Evolutionary conservation across 1,140 invertebrate species (phyloP).

Genomic region (Lucilia cuprina): DNA sequence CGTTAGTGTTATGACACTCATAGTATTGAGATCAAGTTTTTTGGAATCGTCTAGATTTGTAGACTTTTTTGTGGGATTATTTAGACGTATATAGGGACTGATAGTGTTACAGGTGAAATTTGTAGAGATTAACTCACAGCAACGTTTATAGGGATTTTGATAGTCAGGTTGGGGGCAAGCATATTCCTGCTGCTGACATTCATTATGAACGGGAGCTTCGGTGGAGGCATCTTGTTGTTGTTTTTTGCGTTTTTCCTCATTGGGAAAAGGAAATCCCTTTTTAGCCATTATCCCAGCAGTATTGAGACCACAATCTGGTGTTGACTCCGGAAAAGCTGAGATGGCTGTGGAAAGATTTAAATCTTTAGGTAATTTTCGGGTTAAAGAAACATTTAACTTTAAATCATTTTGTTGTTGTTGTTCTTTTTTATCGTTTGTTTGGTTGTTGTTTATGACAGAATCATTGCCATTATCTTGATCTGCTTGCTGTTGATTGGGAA

Average conservation of each 20-base stretch:
- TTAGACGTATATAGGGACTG: constrained; percentile 37
- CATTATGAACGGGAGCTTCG: constrained; percentile 21
- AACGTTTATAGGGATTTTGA: constrained; percentile 42
- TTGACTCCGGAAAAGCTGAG: neutral
- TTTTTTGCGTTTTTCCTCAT: neutral
- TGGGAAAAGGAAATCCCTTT: constrained; percentile 35
- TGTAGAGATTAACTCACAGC: constrained; percentile 32
- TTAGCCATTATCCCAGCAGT: constrained; percentile 34
- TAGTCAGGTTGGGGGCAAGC: neutral
- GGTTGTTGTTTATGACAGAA: neutral
- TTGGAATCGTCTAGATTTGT: neutral
- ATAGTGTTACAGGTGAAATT: constrained; percentile 39
- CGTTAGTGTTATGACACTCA: constrained; percentile 67
- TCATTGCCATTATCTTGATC: constrained; percentile 37
- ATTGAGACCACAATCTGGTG: constrained; percentile 41
- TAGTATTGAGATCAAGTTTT: constrained; percentile 47
- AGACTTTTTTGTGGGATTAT: constrained; percentile 24
- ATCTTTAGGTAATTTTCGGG: neutral
- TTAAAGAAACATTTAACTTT: constrained; percentile 38
- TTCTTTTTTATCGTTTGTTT: neutral
- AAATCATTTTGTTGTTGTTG: neutral
- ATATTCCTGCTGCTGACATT: neutral
- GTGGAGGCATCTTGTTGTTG: constrained; percentile 18
- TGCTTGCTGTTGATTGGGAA: neutral
- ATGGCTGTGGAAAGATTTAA: neutral